Conservation (phyloP, 1,140 invertebrate genomes). For the Episyrphus balteatus region DNA sequence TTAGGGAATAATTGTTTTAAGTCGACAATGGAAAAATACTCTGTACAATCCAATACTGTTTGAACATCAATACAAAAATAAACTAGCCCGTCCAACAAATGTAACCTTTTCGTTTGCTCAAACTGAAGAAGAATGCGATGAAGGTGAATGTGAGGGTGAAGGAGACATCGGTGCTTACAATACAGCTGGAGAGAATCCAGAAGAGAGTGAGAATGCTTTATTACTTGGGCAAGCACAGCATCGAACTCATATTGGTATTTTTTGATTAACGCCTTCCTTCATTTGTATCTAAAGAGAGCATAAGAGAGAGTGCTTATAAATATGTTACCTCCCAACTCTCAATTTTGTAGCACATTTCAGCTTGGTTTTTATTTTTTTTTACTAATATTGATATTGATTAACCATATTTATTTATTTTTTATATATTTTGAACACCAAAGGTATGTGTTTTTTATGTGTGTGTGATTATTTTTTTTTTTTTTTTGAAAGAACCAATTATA, state of each 20-base stretch:
- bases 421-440: too few species aligned
- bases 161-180: conserved; percentile 31
- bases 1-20: conserved; percentile 81
- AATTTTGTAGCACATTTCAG: conserved; percentile 3
- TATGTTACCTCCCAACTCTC: too few species aligned
- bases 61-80: conserved; percentile 80
- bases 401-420: too few species aligned
- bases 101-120: conserved; percentile 79
- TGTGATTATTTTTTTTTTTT: too few species aligned
- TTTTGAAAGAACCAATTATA: too few species aligned
- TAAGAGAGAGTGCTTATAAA: too few species aligned
- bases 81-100: conserved; percentile 69
- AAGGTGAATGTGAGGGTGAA: conserved; percentile 31
- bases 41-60: conserved; percentile 84
- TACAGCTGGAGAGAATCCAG: conserved; percentile 33
- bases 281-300: too few species aligned
- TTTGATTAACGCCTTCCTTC: conserved; percentile 31
- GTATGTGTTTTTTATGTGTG: too few species aligned
- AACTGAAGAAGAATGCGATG: conserved; percentile 51
- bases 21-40: conserved; percentile 93
- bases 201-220: conserved; percentile 39
- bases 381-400: too few species aligned
- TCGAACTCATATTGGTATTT: conserved; percentile 38
- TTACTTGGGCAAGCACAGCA: conserved; percentile 38
- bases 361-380: background rate